These are phyloP conservation scores for Holcopasites calliopsidis DNA, from an alignment of 1,140 invertebrate species.

Conservation along the genomic window DNA sequence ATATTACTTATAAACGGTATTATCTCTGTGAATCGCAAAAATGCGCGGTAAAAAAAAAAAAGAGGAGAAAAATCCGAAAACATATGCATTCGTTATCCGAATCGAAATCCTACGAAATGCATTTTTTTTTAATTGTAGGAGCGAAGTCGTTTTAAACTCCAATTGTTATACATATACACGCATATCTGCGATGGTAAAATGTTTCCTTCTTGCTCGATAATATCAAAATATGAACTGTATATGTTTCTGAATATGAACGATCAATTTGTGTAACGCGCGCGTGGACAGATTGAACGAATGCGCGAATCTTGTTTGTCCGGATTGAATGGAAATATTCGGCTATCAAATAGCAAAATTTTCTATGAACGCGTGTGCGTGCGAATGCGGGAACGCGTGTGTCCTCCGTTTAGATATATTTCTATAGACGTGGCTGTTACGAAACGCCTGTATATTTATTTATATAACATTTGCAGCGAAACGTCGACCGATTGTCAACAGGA, in stretches of 20 bases:
- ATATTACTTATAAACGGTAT: conserved; percentile 56
- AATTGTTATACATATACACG: conserved; percentile 58
- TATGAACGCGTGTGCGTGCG: conserved; percentile 54
- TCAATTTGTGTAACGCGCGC: conserved; percentile 37
- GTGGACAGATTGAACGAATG: conserved; percentile 15
- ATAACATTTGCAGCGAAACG: conserved; percentile 42
- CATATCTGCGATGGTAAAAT: conserved; percentile 61
- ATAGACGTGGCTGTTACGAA: conserved; percentile 56
- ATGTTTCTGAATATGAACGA: conserved; percentile 44
- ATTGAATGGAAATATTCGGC: conserved; percentile 53
- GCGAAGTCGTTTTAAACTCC: conserved; percentile 49
- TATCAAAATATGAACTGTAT: conserved; percentile 49
- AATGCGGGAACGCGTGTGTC: background rate
- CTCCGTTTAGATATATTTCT: conserved; percentile 40
- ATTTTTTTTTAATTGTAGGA: conserved; percentile 46
- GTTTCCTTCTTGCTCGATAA: conserved; percentile 62
- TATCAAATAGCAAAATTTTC: conserved; percentile 66
- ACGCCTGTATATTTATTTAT: conserved; percentile 54
- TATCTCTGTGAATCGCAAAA: conserved; percentile 40
- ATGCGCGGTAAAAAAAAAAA: background rate
- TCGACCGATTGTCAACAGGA: conserved; percentile 48
- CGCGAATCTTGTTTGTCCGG: conserved; percentile 24
- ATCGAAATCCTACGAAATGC: conserved; percentile 32
- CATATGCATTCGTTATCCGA: conserved; percentile 21
- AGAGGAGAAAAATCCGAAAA: conserved; percentile 1